These are phyloP conservation scores for Brachycybe producta DNA, from an alignment of 2,888 invertebrate species.

Conservation along the genomic window DNA sequence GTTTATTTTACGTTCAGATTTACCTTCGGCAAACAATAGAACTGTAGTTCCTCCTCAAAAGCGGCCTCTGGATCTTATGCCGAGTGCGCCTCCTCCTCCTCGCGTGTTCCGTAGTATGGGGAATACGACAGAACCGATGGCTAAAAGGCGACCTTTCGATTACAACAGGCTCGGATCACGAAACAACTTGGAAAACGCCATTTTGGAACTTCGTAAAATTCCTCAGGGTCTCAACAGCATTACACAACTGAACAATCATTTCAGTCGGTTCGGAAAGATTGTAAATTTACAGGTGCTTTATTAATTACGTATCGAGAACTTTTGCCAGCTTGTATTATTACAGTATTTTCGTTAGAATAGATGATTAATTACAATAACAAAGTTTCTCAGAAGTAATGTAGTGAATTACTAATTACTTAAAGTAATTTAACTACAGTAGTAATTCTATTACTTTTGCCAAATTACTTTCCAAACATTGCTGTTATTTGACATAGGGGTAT, in stretches of 20 bases:
- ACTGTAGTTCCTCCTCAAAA: constrained; percentile 18
- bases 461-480: too few relatives aligned
- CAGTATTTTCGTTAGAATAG: too few relatives aligned
- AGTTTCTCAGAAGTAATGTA: too few relatives aligned
- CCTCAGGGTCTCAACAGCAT: constrained; percentile 88
- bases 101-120: constrained; percentile 12
- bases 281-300: constrained; percentile 95
- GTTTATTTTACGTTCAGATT: not conserved
- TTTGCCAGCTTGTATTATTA: constrained; percentile 27
- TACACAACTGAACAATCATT: constrained; percentile 89
- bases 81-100: constrained; percentile 40
- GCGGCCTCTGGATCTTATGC: constrained; percentile 12
- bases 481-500: too few relatives aligned
- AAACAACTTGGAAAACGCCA: constrained; percentile 51
- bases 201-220: constrained; percentile 82
- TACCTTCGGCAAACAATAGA: too few relatives aligned
- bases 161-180: constrained; percentile 56
- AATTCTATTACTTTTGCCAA: too few relatives aligned
- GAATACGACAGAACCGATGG: constrained; percentile 11
- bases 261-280: constrained; percentile 90
- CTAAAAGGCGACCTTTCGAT: constrained; percentile 43
- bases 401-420: too few relatives aligned
- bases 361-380: not conserved
- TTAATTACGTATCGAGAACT: too few relatives aligned
- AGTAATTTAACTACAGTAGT: too few relatives aligned